These are phyloP conservation scores for Mycetomoellerius zeteki DNA, from an alignment of 1,140 invertebrate species.

Conservation along the genomic window DNA sequence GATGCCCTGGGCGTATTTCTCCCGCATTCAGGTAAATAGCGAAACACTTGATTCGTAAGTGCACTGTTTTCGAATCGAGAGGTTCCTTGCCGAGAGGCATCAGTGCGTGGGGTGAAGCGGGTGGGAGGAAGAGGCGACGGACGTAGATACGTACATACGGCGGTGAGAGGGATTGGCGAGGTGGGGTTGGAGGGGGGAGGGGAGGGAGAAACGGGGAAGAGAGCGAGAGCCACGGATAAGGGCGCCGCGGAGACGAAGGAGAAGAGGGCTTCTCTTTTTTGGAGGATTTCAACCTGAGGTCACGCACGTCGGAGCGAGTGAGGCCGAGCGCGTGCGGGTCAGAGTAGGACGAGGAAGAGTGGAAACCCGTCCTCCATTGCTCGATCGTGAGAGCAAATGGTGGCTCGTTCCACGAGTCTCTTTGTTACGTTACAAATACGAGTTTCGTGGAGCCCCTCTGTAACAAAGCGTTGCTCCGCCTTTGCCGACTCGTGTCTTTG, in stretches of 20 bases:
- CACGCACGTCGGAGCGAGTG: slow-evolving; percentile 64
- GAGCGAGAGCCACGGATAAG: background rate
- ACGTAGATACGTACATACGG: background rate
- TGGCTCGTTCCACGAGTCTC: slow-evolving; percentile 74
- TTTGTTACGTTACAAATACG: slow-evolving; percentile 76
- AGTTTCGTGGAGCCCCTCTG: background rate
- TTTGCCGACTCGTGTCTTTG: slow-evolving; percentile 37
- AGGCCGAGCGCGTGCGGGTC: slow-evolving; percentile 29
- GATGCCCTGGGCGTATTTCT: slow-evolving; percentile 81
- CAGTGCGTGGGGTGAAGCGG: slow-evolving; percentile 20
- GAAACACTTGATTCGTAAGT: background rate
- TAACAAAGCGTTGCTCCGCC: background rate
- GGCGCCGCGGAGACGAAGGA: background rate
- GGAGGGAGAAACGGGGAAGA: background rate
- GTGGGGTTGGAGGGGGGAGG: too few relatives aligned
- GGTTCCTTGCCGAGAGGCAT: slow-evolving; percentile 25
- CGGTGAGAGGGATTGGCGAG: background rate
- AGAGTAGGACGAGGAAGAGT: slow-evolving; percentile 71
- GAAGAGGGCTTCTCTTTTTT: slow-evolving; percentile 62
- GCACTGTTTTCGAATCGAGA: background rate
- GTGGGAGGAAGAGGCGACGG: background rate
- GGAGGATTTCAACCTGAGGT: slow-evolving; percentile 73
- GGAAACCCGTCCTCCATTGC: slow-evolving; percentile 84
- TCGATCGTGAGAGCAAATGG: slow-evolving; percentile 82
- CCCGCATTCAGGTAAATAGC: slow-evolving; percentile 82